Percentiles rank a stretch among this genome's conserved stretches.
These are phyloP conservation scores for Euplagia quadripunctaria DNA, from an alignment of 2,888 invertebrate species.

Conservation along the genomic window DNA sequence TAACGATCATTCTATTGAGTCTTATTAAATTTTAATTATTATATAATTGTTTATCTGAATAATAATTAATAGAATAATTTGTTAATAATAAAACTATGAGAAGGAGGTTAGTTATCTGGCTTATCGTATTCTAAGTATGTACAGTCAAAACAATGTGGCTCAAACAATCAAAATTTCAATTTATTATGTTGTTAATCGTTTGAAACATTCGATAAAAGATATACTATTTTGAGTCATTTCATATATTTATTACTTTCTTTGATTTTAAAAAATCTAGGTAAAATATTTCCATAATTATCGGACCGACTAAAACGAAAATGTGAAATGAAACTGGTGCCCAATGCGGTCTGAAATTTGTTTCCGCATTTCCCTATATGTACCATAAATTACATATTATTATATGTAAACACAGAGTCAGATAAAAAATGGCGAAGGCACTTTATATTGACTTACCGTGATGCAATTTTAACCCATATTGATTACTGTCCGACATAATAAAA, in stretches of 20 bases:
- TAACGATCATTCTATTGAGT: neutral
- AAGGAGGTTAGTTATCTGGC: too few species aligned
- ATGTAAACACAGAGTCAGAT: neutral
- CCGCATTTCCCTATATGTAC: neutral
- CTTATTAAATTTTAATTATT: too few species aligned
- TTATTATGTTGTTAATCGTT: too few species aligned
- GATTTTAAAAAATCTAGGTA: too few species aligned
- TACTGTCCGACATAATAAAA: too few species aligned
- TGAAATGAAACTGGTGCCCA: neutral
- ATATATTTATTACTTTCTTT: neutral
- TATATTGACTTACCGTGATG: neutral
- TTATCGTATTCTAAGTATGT: too few species aligned
- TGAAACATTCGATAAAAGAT: neutral
- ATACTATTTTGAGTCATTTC: neutral
- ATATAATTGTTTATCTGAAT: too few species aligned
- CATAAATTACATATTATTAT: too few species aligned
- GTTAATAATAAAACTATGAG: too few species aligned
- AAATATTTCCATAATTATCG: neutral
- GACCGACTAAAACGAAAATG: neutral
- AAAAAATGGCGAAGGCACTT: neutral
- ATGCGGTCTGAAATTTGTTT: constrained; percentile 1
- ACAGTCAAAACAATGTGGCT: too few species aligned
- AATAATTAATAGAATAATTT: too few species aligned
- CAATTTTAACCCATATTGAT: neutral
- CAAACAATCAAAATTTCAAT: too few species aligned